These are phyloP conservation scores for Conopomorpha cramerella DNA, from an alignment of 1,140 invertebrate genomes.

Conservation along the genomic window DNA sequence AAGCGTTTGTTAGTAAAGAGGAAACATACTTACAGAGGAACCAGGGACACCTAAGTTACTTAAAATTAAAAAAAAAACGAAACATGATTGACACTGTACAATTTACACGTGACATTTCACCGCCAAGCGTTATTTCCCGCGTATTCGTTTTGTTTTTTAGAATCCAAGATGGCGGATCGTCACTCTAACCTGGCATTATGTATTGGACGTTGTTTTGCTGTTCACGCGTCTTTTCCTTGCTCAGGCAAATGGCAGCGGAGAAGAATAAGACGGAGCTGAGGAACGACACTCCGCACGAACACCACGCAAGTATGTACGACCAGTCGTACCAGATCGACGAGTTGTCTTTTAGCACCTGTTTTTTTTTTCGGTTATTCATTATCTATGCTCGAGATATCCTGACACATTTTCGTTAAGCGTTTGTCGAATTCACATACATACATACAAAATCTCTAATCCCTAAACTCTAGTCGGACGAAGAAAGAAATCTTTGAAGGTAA, in stretches of 20 bases:
- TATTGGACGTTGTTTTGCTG: constrained; percentile 82
- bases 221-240: constrained; percentile 69
- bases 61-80: constrained; percentile 21
- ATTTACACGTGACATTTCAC: constrained; percentile 20
- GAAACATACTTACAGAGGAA: constrained; percentile 22
- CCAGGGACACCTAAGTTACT: too few relatives aligned
- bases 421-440: too few relatives aligned
- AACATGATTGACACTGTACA: constrained; percentile 11
- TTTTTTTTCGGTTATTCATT: too few relatives aligned
- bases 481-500: too few relatives aligned
- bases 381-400: too few relatives aligned
- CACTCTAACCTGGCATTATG: constrained; percentile 80
- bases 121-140: constrained; percentile 39
- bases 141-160: constrained; percentile 1
- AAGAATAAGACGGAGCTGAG: constrained; percentile 78
- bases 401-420: too few relatives aligned
- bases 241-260: constrained; percentile 77
- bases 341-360: constrained; percentile 74
- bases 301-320: constrained; percentile 85
- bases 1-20: constrained; percentile 62
- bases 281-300: constrained; percentile 76
- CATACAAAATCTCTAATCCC: too few relatives aligned
- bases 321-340: constrained; percentile 75
- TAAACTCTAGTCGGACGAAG: too few relatives aligned
- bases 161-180: constrained; percentile 23